Conservation (phyloP, 2,888 invertebrate species). For the Lysandra coridon region DNA sequence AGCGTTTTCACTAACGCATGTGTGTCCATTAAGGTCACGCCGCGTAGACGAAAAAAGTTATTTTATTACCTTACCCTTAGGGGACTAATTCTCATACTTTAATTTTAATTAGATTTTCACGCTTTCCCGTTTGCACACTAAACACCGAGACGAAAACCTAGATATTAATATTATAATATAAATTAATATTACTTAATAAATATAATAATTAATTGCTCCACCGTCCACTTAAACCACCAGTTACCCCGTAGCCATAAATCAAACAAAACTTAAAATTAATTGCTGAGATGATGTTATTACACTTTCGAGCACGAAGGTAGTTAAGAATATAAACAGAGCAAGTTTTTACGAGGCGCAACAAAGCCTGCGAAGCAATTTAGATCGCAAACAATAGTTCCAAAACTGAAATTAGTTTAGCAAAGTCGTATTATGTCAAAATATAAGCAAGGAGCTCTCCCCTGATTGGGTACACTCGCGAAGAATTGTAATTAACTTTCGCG, state of each 20-base stretch:
- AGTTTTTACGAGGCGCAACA: constrained; percentile 28
- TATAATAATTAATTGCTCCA: no score
- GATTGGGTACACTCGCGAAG: constrained; percentile 22
- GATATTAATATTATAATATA: no score
- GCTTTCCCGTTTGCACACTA: no score
- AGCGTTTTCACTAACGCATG: no score
- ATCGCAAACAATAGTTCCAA: constrained; percentile 29
- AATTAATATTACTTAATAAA: no score
- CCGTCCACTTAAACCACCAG: background rate
- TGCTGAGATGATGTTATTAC: background rate
- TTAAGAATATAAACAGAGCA: constrained; percentile 1
- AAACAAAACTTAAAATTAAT: background rate
- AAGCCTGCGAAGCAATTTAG: constrained; percentile 29
- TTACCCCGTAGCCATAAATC: background rate
- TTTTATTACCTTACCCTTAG: no score
- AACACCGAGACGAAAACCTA: no score
- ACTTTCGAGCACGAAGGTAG: background rate
- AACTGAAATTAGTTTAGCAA: constrained; percentile 33
- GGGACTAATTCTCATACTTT: no score
- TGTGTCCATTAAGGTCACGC: no score
- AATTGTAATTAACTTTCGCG: constrained; percentile 19
- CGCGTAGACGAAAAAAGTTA: no score
- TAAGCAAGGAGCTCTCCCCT: constrained; percentile 26
- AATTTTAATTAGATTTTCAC: no score
- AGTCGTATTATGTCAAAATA: constrained; percentile 30